A percentile compares a stretch with the other conserved stretches of the same genome.
phyloP scores from a whole-genome alignment of 2,113 vertebrate genomes.

The Ptilorrhoa leucosticta region DNA sequence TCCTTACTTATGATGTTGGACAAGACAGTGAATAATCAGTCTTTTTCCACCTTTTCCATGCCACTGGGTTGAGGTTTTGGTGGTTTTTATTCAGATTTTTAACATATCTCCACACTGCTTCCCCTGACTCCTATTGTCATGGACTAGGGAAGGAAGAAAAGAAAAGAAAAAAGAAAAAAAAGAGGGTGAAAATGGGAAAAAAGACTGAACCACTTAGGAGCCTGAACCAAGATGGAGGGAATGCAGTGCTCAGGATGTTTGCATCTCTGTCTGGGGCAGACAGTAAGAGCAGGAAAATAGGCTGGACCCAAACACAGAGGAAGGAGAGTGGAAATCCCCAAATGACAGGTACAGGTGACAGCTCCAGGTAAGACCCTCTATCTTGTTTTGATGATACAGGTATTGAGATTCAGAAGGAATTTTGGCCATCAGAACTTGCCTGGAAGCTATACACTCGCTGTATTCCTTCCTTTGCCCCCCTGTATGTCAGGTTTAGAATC shows the following conservation, averaged over 20 bases:
- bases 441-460: background rate
- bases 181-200: background rate
- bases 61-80: background rate
- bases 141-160: too few species aligned
- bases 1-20: background rate
- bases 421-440: background rate
- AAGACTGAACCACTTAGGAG: background rate
- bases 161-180: fast-evolving
- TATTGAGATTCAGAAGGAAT: background rate
- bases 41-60: background rate
- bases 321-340: background rate
- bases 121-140: background rate
- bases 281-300: background rate
- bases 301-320: background rate
- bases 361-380: background rate
- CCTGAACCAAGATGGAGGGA: background rate
- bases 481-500: background rate
- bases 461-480: background rate
- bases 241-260: background rate
- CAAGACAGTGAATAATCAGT: background rate
- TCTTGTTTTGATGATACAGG: background rate
- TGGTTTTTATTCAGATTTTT: background rate
- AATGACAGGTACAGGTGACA: background rate
- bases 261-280: background rate
- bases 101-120: background rate